Evolutionary conservation across 1,140 invertebrate genomes (phyloP).

Genomic region (Linepithema humile): DNA sequence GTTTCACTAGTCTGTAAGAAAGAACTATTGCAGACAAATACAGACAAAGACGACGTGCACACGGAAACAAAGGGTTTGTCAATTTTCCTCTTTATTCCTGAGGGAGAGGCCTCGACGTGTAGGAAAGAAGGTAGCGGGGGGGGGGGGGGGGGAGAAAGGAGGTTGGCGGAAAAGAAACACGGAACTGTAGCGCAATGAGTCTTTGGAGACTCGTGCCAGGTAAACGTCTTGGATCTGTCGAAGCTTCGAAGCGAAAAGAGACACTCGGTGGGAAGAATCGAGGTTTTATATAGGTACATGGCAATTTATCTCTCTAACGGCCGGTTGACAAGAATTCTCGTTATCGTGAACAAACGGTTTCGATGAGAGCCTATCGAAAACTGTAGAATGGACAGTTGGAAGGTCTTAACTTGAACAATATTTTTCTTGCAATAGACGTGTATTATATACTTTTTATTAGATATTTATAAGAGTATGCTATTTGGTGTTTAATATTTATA

Average conservation of each 20-base stretch:
- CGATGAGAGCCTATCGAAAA: conserved; percentile 13
- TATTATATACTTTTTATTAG: background rate
- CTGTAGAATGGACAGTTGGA: background rate
- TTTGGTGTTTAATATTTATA: background rate
- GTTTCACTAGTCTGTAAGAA: conserved; percentile 9
- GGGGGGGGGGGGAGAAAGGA: background rate
- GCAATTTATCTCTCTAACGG: conserved; percentile 56
- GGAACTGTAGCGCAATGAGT: conserved; percentile 52
- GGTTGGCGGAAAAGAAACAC: conserved; percentile 41
- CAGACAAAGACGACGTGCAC: background rate
- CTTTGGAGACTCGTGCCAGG: conserved; percentile 59
- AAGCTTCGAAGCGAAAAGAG: conserved; percentile 54
- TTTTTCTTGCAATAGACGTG: no score
- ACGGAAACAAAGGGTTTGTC: conserved; percentile 59
- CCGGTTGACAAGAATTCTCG: conserved; percentile 53
- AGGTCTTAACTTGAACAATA: background rate
- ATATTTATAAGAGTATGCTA: background rate
- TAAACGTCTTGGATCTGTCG: conserved; percentile 62
- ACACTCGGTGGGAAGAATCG: conserved; percentile 51
- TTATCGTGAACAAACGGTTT: conserved; percentile 45
- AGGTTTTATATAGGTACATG: conserved; percentile 55
- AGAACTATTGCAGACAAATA: conserved; percentile 6
- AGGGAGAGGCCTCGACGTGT: conserved; percentile 26
- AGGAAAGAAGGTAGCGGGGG: background rate
- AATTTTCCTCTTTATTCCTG: conserved; percentile 68